Evolutionary conservation across 2,888 invertebrate species (phyloP).

Genomic region (Clostera curtula): DNA sequence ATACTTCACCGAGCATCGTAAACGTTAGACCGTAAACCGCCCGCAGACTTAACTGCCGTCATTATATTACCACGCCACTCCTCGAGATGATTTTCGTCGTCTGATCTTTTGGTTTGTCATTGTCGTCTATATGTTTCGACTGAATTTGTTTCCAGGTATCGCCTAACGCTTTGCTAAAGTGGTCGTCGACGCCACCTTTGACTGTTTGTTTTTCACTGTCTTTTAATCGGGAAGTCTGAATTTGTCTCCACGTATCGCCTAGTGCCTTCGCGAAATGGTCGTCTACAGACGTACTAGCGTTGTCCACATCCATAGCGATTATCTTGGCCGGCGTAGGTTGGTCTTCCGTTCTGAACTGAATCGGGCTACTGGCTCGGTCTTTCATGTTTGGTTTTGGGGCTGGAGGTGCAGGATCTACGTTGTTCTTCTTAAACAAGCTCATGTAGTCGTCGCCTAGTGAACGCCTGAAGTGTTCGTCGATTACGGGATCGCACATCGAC

Average conservation of each 20-base stretch:
- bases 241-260: constrained; percentile 87
- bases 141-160: constrained; percentile 88
- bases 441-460: constrained; percentile 90
- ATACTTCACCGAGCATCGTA: constrained; percentile 53
- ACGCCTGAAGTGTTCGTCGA: constrained; percentile 96
- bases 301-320: constrained; percentile 75
- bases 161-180: constrained; percentile 92
- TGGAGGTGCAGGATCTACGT: constrained; percentile 36
- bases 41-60: constrained; percentile 29
- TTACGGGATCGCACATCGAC: constrained; percentile 90
- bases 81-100: constrained; percentile 63
- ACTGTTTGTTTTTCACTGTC: constrained; percentile 47
- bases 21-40: constrained; percentile 52
- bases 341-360: constrained; percentile 57
- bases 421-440: constrained; percentile 78
- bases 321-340: constrained; percentile 53
- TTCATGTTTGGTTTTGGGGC: constrained; percentile 60
- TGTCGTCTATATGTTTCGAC: constrained; percentile 57
- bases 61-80: constrained; percentile 69
- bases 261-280: constrained; percentile 95
- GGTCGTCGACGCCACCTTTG: constrained; percentile 83
- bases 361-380: constrained; percentile 67
- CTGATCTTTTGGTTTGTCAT: constrained; percentile 51
- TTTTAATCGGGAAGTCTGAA: constrained; percentile 77
- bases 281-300: constrained; percentile 82